Base-by-base conservation (phyloP, 2,797 vertebrate genomes). In the Sciaenops ocellatus region DNA sequence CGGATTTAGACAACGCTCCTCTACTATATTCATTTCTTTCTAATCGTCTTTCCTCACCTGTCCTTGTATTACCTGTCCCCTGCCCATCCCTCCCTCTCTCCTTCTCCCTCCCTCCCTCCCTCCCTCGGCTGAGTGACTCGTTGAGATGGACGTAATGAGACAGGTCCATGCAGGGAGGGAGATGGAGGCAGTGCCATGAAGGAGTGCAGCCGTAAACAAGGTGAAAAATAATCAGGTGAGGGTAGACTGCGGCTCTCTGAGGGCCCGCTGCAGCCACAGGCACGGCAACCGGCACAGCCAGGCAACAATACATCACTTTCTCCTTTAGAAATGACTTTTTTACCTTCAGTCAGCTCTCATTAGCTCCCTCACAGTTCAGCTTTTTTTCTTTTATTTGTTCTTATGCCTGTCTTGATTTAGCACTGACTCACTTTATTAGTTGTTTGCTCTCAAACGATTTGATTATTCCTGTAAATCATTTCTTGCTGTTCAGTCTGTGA, bases 91-190 rank as follows among this genome's bases (percentile, higher is more conserved):
- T 22, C 65, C 65, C 62, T 38, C 57, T 34, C n/a, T 34, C 69
- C 34, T 1, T 16, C 70, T 18, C 65, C 11, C 24, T 72, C 47
- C 3, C 42, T 47, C 38, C 10, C 47, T 26, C 26, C 7, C 51
- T 6, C 89, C 90, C 74, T 93, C 80, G 76, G 81, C 87, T 89
- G 85, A 93, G 65, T 85, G 89, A 87, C 84, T 94, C 69, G 59
- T 79, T 80, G 90, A 92, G 84, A 91, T 78, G 87, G 90, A 94
- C 91, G 46, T 92, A 95, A 93, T 93, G 92, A 93, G 94, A 95
- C 93, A 87, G 91, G 82, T 86, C 82, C 86, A 87, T 81, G 90
- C 89, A 79, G 84, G 83, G 84, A 87, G 82, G 87, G 86, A 88
- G 90, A 85, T 66, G 80, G 86, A 72, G 85, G 87, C 84, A 82